A percentile compares a stretch with the other conserved stretches of the same genome.
Conservation (phyloP, 2,888 invertebrate genomes). For the Megastigmus dorsalis region DNA sequence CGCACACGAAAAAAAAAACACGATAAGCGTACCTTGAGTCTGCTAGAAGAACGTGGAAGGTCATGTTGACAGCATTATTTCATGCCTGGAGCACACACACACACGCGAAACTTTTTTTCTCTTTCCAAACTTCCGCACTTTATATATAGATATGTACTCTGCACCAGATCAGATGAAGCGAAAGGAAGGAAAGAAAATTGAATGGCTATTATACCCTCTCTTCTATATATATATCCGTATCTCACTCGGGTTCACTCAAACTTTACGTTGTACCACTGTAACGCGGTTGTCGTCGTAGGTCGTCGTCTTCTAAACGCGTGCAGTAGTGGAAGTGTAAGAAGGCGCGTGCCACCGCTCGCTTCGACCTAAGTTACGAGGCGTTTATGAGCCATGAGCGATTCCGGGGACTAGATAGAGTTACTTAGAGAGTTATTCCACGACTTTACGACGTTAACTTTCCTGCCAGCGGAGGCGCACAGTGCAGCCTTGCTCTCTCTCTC, state of each 20-base stretch:
- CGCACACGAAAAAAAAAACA: neutral
- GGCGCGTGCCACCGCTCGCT: constrained; percentile 66
- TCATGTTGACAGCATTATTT: constrained; percentile 55
- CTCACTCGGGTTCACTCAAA: too few relatives aligned
- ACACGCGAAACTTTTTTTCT: constrained; percentile 27
- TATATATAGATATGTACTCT: neutral
- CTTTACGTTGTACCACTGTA: too few relatives aligned
- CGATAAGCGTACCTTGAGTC: constrained; percentile 38
- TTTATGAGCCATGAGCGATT: constrained; percentile 74
- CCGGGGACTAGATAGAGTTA: constrained; percentile 70
- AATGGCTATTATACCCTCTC: too few relatives aligned
- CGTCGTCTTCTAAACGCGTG: neutral
- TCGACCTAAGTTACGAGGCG: constrained; percentile 71
- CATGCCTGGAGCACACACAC: constrained; percentile 37
- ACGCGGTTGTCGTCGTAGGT: neutral
- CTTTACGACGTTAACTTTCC: constrained; percentile 62
- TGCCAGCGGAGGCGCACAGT: constrained; percentile 34
- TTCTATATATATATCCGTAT: too few relatives aligned
- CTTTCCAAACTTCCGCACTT: constrained; percentile 16
- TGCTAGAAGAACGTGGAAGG: constrained; percentile 7
- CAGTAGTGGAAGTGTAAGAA: constrained; percentile 57
- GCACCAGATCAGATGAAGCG: neutral
- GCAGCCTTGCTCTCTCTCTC: constrained; percentile 21
- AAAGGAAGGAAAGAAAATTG: too few relatives aligned
- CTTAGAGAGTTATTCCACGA: constrained; percentile 70